These are phyloP conservation scores for Hyles lineata DNA, from an alignment of 2,888 invertebrate species.

Conservation along the genomic window DNA sequence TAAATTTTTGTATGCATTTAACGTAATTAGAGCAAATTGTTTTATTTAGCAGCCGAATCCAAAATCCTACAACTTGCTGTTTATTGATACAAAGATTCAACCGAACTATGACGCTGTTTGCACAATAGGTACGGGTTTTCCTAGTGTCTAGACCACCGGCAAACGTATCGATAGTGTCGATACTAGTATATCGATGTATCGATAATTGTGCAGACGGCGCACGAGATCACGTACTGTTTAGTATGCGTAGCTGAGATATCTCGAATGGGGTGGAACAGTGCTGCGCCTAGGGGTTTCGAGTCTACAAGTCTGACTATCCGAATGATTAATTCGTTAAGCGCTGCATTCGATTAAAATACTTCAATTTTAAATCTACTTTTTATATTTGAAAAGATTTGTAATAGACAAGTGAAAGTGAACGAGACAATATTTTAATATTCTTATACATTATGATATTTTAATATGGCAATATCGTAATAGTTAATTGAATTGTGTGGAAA, in stretches of 20 bases:
- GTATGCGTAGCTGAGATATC: conserved; percentile 17
- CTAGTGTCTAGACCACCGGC: background rate
- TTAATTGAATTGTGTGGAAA: background rate
- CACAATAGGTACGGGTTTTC: background rate
- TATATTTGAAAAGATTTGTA: no score
- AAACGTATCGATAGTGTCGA: background rate
- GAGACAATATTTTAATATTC: no score
- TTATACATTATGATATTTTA: no score
- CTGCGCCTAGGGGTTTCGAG: conserved; percentile 12
- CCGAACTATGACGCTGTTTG: background rate
- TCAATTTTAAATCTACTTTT: background rate
- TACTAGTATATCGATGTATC: conserved; percentile 11
- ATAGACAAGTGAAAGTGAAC: no score
- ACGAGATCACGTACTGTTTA: conserved; percentile 17
- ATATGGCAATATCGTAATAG: no score
- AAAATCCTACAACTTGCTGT: no score
- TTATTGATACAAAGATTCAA: background rate
- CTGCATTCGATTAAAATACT: background rate
- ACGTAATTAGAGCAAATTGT: no score
- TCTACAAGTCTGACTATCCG: conserved; percentile 1
- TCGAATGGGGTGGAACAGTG: conserved; percentile 16
- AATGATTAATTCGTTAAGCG: conserved; percentile 17
- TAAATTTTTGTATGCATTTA: no score
- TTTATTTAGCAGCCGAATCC: no score
- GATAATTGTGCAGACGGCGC: conserved; percentile 20